Evolutionary conservation across 1,140 invertebrate species (phyloP).

Genomic region (Tribolium madens): DNA sequence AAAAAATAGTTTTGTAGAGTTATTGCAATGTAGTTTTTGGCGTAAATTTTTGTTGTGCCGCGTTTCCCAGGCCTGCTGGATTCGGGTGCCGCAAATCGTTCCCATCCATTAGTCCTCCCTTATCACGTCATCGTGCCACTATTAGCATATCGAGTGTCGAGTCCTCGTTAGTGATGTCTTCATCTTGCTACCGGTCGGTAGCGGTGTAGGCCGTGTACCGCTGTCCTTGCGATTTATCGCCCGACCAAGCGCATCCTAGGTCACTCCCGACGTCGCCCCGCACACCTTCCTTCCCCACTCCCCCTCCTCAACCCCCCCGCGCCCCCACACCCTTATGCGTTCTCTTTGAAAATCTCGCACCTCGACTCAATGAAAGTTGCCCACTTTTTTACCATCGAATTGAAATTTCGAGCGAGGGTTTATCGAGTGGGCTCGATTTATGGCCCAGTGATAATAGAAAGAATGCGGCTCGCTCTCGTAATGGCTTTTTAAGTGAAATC

Average conservation of each 20-base stretch:
- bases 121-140: slow-evolving; percentile 32
- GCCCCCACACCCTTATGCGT: slow-evolving; percentile 22
- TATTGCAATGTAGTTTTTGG: too few relatives aligned
- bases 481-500: slow-evolving; percentile 59
- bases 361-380: too few relatives aligned
- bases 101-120: neutral
- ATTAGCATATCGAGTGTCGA: slow-evolving; percentile 45
- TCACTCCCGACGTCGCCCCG: neutral
- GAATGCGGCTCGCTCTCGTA: slow-evolving; percentile 49
- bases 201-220: slow-evolving; percentile 46
- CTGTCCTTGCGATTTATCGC: slow-evolving; percentile 4
- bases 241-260: neutral
- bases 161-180: slow-evolving; percentile 47
- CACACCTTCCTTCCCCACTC: neutral
- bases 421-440: slow-evolving; percentile 36
- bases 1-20: too few relatives aligned
- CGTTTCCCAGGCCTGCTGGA: too few relatives aligned
- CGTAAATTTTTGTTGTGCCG: too few relatives aligned
- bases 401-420: neutral
- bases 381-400: slow-evolving; percentile 51
- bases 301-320: neutral
- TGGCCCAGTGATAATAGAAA: slow-evolving; percentile 23
- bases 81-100: neutral
- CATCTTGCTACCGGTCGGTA: slow-evolving; percentile 46
- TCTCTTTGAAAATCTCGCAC: slow-evolving; percentile 44